Evolutionary conservation across 2,797 vertebrate species (phyloP).

Genomic region (Anguilla marmorata): DNA sequence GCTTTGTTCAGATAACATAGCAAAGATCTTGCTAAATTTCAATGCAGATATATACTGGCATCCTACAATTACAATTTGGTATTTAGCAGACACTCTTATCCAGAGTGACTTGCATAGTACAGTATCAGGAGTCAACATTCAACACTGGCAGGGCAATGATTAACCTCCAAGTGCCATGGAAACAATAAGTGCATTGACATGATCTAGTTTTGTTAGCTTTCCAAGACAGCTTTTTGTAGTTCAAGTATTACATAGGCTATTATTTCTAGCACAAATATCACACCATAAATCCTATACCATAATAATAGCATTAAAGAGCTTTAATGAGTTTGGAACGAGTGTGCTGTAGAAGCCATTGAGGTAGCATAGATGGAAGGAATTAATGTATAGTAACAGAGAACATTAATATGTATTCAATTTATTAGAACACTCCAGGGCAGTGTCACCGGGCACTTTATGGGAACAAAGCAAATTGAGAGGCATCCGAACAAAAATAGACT

Average conservation of each 20-base stretch:
- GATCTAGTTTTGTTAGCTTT: neutral
- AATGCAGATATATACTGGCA: neutral
- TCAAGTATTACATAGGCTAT: neutral
- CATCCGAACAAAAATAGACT: neutral
- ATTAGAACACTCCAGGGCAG: constrained; percentile 3
- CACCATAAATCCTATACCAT: neutral
- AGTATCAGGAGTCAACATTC: neutral
- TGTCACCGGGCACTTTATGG: constrained; percentile 5
- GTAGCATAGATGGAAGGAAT: constrained; percentile 7
- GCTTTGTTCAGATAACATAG: neutral
- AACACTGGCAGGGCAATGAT: neutral
- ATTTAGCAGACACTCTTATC: neutral
- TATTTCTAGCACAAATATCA: neutral
- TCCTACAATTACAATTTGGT: neutral
- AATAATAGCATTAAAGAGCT: constrained; percentile 6
- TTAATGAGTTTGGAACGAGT: constrained; percentile 4
- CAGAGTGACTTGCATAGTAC: neutral
- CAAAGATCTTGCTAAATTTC: neutral
- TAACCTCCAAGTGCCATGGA: neutral
- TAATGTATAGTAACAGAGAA: constrained; percentile 26
- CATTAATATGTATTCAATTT: constrained; percentile 15
- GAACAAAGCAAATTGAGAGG: neutral
- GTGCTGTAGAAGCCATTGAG: neutral
- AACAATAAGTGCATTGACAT: neutral
- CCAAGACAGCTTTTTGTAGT: neutral